Percentiles rank a stretch among this genome's conserved stretches.
These are phyloP conservation scores for Oegoconia quadripuncta DNA, from an alignment of 2,888 invertebrate genomes.

Conservation along the genomic window DNA sequence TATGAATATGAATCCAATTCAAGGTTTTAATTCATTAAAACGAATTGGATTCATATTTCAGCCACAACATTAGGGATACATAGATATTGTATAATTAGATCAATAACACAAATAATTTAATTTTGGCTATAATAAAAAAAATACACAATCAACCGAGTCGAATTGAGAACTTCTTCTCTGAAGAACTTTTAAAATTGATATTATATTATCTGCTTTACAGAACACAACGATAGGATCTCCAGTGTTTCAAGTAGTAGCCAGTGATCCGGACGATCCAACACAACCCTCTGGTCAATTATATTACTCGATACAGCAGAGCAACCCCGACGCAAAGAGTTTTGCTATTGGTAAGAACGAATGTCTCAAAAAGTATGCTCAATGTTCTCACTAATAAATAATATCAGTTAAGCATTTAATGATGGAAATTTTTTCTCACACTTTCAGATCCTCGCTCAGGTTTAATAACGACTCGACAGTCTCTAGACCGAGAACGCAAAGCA, in stretches of 20 bases:
- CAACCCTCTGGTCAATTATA: conserved; percentile 86
- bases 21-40: too few relatives aligned
- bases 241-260: conserved; percentile 87
- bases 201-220: too few relatives aligned
- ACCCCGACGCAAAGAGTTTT: conserved; percentile 81
- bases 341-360: conserved; percentile 79
- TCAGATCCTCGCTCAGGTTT: conserved; percentile 83
- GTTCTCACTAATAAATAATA: not conserved
- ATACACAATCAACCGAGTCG: too few relatives aligned
- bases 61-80: too few relatives aligned
- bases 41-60: too few relatives aligned
- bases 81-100: too few relatives aligned
- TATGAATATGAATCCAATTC: too few relatives aligned
- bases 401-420: not conserved
- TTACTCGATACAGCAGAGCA: conserved; percentile 85
- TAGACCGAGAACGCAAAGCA: conserved; percentile 87
- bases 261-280: conserved; percentile 87
- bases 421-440: not conserved
- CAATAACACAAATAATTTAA: too few relatives aligned
- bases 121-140: too few relatives aligned
- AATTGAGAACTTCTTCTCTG: too few relatives aligned
- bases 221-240: conserved; percentile 86
- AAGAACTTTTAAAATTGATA: too few relatives aligned
- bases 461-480: conserved; percentile 82
- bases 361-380: too few relatives aligned